Base-by-base conservation (phyloP, 2,888 invertebrate species). In the Bembecia ichneumoniformis region DNA sequence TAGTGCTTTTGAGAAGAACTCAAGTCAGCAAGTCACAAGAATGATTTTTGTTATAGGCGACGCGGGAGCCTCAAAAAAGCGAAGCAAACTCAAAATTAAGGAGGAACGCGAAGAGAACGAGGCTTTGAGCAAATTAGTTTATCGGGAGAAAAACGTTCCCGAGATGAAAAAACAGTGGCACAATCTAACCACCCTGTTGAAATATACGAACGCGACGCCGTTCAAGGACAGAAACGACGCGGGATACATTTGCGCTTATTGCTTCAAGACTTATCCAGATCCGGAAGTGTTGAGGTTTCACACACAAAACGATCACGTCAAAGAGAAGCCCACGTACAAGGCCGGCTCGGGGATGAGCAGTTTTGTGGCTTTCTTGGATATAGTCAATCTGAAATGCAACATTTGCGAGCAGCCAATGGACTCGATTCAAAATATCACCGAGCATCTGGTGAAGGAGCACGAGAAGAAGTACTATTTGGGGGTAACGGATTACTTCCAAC, bases 41-140 rank as follows among this genome's bases (percentile, higher is more conserved):
- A 68, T 71, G 75, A 61, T 77, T 82, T 83, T 84, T 84, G 83
- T 84, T 84, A 81, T 84, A 86, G 84, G 84, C 77, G 68, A 67
- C 57, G 72, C 74, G 64, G 71, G 81, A 69, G 74, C 74, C 58
- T 61, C 71, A 60, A 81, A 80, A 76, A 80, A 72, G 68, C 68
- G 63, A 55, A 79, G 63, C 55, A 80, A 77, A 70, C 69, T 63
- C 62, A 60, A 69, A 52, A 59, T 77, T 58, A 77, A 74, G 63
- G 74, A 68, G 55, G 78, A 76, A 65, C 61, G 52, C 55, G 71
- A 63, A 54, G 66, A 63, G 51, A 62, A 43, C 47, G 57, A 66
- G 53, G 60, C 59, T 35, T 60, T 69, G 53, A 62, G 64, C 64
- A 72, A 68, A 50, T 49, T 63, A 53, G 58, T 60, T 40, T 70